Evolutionary conservation across 2,797 vertebrate genomes (phyloP).

Genomic region (Pangasius mekongensis): DNA sequence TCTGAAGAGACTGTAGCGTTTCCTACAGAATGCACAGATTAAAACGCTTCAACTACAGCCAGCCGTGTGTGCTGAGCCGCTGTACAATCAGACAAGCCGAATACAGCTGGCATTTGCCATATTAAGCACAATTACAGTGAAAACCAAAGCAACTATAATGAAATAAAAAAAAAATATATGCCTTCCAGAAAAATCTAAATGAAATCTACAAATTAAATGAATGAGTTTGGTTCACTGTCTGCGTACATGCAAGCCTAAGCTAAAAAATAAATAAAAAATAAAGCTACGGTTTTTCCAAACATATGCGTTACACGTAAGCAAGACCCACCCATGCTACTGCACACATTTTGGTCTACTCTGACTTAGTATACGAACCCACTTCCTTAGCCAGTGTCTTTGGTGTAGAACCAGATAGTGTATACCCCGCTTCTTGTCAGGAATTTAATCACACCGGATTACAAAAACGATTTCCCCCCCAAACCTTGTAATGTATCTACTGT

Average conservation of each 20-base stretch:
- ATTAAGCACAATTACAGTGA: neutral
- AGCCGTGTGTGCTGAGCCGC: neutral
- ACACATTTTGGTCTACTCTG: neutral
- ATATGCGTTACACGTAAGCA: neutral
- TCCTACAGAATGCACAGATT: conserved; percentile 16
- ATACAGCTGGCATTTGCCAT: neutral
- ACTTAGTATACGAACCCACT: neutral
- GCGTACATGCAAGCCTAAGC: neutral
- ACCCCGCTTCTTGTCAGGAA: neutral
- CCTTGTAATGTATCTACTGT: neutral
- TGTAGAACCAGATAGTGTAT: neutral
- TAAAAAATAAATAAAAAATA: too few relatives aligned
- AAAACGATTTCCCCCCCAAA: neutral
- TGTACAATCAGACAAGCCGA: neutral
- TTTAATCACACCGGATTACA: neutral
- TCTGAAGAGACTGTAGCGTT: conserved; percentile 27
- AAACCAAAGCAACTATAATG: neutral
- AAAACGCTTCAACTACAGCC: conserved; percentile 4
- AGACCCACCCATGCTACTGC: neutral
- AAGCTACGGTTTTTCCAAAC: neutral
- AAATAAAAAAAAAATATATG: neutral
- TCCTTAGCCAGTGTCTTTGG: neutral
- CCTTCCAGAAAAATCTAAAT: neutral
- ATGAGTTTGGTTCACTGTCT: neutral
- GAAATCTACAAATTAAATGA: neutral